phyloP scores from a whole-genome alignment of 2,888 invertebrate genomes.

The Hirtodrosophila confusa region DNA sequence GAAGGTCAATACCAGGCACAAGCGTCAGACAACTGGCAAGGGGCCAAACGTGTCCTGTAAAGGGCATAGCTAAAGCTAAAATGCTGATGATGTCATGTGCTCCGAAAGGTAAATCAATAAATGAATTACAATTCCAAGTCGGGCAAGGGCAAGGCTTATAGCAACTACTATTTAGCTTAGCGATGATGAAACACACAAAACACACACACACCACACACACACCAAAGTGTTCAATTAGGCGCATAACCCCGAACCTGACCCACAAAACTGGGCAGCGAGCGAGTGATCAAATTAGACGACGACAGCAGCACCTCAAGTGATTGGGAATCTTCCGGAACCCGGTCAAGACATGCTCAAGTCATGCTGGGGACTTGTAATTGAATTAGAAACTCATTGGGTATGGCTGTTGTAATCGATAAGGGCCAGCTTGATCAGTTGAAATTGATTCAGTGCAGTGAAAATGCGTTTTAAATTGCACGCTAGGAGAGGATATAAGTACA shows the following conservation, averaged over 20 bases:
- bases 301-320: slow-evolving; percentile 7
- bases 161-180: not conserved
- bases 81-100: slow-evolving; percentile 56
- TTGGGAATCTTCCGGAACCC: slow-evolving; percentile 26
- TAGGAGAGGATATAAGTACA: slow-evolving; percentile 29
- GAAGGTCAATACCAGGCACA: slow-evolving; percentile 54
- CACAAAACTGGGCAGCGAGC: slow-evolving; percentile 4
- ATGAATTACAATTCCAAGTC: slow-evolving; percentile 10
- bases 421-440: not conserved
- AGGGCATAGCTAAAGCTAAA: slow-evolving; percentile 20
- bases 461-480: slow-evolving; percentile 26
- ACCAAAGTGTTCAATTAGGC: slow-evolving; percentile 24
- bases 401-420: slow-evolving; percentile 20
- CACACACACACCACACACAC: not conserved
- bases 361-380: slow-evolving; percentile 17
- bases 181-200: slow-evolving; percentile 11
- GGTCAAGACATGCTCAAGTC: slow-evolving; percentile 2
- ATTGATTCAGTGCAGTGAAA: not conserved
- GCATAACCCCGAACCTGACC: slow-evolving; percentile 33
- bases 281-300: slow-evolving; percentile 1
- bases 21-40: slow-evolving; percentile 28
- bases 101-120: slow-evolving; percentile 61
- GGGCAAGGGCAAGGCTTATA: slow-evolving; percentile 41
- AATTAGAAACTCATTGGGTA: slow-evolving; percentile 24
- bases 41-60: slow-evolving; percentile 24